Conservation (phyloP, 2,113 vertebrate species). For the Leucosticte australis region DNA sequence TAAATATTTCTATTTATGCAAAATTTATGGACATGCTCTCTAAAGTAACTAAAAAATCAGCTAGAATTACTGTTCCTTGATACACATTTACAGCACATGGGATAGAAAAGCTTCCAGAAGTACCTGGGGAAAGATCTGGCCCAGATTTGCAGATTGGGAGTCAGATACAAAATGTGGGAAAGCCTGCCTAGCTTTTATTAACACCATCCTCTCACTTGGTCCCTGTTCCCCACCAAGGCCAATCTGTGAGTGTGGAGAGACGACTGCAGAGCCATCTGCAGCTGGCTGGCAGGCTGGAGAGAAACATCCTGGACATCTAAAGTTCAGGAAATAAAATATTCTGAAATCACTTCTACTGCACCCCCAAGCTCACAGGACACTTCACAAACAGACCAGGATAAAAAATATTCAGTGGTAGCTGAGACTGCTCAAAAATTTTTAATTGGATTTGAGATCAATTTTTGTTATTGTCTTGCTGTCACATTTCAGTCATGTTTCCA, state of each 20-base stretch:
- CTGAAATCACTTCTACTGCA: neutral
- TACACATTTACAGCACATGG: neutral
- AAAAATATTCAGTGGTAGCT: neutral
- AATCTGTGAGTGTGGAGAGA: constrained; percentile 11
- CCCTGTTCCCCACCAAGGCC: constrained; percentile 28
- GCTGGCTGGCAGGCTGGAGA: constrained; percentile 22
- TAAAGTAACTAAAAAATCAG: neutral
- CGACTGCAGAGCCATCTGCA: constrained; percentile 48
- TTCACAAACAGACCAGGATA: neutral
- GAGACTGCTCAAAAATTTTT: neutral
- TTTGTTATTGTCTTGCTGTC: neutral
- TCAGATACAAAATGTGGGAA: constrained; percentile 9
- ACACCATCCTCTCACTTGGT: constrained; percentile 1
- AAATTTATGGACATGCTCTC: neutral
- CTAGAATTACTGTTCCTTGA: neutral
- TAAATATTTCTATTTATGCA: neutral
- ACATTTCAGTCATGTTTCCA: rapidly evolving
- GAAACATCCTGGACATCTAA: neutral
- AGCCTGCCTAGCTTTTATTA: constrained; percentile 59
- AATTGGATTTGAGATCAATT: neutral
- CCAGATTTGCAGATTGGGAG: neutral
- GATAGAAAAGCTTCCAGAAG: neutral
- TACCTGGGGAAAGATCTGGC: neutral
- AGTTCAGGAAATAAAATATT: neutral
- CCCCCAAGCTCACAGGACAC: neutral